Percentiles rank a stretch among this genome's conserved stretches.
Evolutionary conservation across 2,113 vertebrate species (phyloP).

Genomic region (Hirundichthys speculiger): DNA sequence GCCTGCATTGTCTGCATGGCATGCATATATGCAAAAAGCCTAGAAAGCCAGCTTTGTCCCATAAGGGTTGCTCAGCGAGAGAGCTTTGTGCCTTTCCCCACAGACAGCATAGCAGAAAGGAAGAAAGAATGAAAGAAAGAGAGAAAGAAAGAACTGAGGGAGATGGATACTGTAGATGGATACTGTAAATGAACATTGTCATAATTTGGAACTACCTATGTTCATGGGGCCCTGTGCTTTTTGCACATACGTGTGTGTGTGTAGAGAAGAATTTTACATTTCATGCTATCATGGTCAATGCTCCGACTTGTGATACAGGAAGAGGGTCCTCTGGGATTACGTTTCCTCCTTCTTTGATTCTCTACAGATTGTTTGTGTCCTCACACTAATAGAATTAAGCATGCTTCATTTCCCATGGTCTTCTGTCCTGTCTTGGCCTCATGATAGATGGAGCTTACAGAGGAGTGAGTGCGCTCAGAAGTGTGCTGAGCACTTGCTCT

Average conservation of each 20-base stretch:
- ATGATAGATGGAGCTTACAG: conserved; percentile 74
- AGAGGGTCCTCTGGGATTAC: conserved; percentile 64
- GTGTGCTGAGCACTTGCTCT: conserved; percentile 67
- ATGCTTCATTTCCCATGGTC: conserved; percentile 80
- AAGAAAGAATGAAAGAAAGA: conserved; percentile 17
- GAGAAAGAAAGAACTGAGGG: conserved; percentile 1
- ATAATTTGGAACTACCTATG: conserved; percentile 13
- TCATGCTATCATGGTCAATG: conserved; percentile 56
- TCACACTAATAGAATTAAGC: conserved; percentile 80
- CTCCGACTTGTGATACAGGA: conserved; percentile 67
- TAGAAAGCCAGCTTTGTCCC: conserved; percentile 83
- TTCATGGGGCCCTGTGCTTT: not conserved
- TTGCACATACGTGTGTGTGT: conserved; percentile 1
- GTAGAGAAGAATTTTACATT: conserved; percentile 51
- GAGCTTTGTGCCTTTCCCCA: conserved; percentile 75
- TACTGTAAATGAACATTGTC: conserved; percentile 11
- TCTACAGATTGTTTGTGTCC: conserved; percentile 79
- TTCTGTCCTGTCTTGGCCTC: conserved; percentile 70
- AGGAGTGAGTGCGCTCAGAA: conserved; percentile 62
- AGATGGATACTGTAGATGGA: conserved; percentile 19
- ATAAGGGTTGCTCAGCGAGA: conserved; percentile 74
- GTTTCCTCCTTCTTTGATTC: conserved; percentile 74
- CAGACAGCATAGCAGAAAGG: conserved; percentile 28
- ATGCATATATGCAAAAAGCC: conserved; percentile 80
- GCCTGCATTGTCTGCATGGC: conserved; percentile 77